A percentile compares a stretch with the other conserved stretches of the same genome.
These are phyloP conservation scores for Catajapyx aquilonaris DNA, from an alignment of 1,140 invertebrate genomes.

Conservation along the genomic window DNA sequence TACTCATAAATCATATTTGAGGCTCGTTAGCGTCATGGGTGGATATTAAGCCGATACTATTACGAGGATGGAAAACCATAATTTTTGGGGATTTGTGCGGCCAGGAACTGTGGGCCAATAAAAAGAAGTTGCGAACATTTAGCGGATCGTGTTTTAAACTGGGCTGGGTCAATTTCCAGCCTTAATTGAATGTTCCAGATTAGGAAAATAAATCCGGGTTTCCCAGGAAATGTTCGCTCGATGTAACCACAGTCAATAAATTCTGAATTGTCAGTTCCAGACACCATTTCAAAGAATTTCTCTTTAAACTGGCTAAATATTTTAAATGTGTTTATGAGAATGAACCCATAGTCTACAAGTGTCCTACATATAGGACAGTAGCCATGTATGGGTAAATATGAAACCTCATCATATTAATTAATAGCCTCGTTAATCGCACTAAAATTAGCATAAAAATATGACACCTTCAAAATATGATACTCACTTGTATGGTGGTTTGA, in stretches of 20 bases:
- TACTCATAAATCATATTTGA: no score
- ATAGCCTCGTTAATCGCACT: neutral
- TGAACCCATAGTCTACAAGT: neutral
- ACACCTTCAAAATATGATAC: neutral
- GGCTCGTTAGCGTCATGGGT: no score
- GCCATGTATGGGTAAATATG: neutral
- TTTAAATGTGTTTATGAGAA: neutral
- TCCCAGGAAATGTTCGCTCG: no score
- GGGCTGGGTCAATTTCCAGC: neutral
- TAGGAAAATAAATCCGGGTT: neutral
- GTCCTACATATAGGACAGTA: neutral
- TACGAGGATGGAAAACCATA: no score
- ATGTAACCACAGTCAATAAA: neutral
- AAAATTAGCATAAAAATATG: neutral
- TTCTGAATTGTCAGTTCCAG: neutral
- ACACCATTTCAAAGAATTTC: neutral
- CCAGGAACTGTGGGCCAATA: neutral
- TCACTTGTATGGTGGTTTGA: conserved; percentile 11
- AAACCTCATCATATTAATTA: neutral
- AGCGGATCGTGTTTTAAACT: neutral
- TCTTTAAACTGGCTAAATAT: neutral
- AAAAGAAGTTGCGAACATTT: neutral
- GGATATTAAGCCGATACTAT: no score
- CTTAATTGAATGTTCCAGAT: neutral
- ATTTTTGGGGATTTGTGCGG: neutral